Conservation (phyloP, 1,140 invertebrate genomes). For the Mamestra configurata region DNA sequence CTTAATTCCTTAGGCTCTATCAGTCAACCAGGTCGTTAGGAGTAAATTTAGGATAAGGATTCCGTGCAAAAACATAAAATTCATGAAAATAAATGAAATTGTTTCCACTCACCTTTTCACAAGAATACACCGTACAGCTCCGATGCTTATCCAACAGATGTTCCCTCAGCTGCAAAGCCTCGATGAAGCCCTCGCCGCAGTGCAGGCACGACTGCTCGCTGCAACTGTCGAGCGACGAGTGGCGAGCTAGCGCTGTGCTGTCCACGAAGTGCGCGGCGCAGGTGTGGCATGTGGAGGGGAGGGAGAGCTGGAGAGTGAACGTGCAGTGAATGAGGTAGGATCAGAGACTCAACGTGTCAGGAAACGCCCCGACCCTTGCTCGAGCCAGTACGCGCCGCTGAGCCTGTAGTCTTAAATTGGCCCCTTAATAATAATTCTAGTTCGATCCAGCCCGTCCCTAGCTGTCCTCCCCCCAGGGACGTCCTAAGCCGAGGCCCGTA, state of each 20-base stretch:
- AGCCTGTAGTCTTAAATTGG: too few species aligned
- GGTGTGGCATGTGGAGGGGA: background rate
- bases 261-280: background rate
- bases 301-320: background rate
- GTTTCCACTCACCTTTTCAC: slow-evolving; percentile 28
- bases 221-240: background rate
- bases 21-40: too few species aligned
- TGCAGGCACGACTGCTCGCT: slow-evolving; percentile 7
- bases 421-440: too few species aligned
- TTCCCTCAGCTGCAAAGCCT: background rate
- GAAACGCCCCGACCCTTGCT: too few species aligned
- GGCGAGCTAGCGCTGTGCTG: background rate
- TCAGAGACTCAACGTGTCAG: background rate
- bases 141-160: slow-evolving; percentile 25
- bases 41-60: too few species aligned
- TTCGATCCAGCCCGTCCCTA: too few species aligned
- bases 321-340: background rate
- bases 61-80: too few species aligned
- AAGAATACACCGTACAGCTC: background rate
- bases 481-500: too few species aligned
- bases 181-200: slow-evolving; percentile 14
- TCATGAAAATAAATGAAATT: background rate
- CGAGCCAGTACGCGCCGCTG: too few species aligned
- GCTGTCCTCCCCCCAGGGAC: too few species aligned
- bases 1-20: too few species aligned